Evolutionary conservation across 2,113 vertebrate genomes (phyloP), one percentile per base, ranked within the genome.

Genomic region (Amphiprion percula): DNA sequence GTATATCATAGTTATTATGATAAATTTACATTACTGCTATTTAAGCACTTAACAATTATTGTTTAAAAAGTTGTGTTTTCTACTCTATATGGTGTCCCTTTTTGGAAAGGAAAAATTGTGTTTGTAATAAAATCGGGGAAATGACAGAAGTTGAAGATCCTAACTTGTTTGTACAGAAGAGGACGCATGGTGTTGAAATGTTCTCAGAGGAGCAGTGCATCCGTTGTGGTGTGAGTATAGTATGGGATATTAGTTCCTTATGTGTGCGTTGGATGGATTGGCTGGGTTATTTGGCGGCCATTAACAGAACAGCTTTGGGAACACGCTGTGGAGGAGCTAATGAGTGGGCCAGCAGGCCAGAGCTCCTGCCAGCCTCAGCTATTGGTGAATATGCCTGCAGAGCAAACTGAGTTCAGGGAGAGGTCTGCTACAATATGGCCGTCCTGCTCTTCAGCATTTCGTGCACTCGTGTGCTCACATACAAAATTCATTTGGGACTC

Each of bases 111-210:
- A 58, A 71, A 67, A 60, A 46, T 50, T 87, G 56, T 84, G 58
- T 91, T 93, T 90, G 17, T 87, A 92, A 91, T 92, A 93, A 92
- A 91, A 85, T 49, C 26, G 58, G 33, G 14, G 21, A 77, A 71
- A 62, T 2, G 3, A 62, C 68, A 21, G 12, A 82, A 50, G 68
- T 74, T 70, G 53, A 77, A 44, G 2, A 60, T 54, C 12, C 1
- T 3, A 33, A 63, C 26, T 73, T 61, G 50, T 77, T 75, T 77
- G 58, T 69, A 16, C 50, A 15, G 37, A 71, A 63, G 33, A 75
- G 46, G 23, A 69, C 30, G 39, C 19, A 24, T 68, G 39, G 65
- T 58, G 46, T 61, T 58, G 21, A 49, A 62, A 21, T 64, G 70
- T 15, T 6, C 41, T 30, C 19, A 77, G 46, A 59, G 70, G 23